These are phyloP conservation scores for Mactromeris polynyma DNA, from an alignment of 2,888 invertebrate species.

Conservation along the genomic window DNA sequence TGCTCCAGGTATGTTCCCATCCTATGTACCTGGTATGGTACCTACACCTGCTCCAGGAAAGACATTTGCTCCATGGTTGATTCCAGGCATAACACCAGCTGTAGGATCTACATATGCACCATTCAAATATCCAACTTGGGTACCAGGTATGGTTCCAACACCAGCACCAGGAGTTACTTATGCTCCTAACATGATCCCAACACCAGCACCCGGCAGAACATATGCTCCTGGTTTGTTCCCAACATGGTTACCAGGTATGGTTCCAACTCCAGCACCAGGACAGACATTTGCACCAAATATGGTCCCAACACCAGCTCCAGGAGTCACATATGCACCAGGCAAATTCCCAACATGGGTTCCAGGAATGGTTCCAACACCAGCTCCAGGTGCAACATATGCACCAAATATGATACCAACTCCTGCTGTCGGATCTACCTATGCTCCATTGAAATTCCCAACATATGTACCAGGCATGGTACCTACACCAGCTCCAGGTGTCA, in stretches of 20 bases:
- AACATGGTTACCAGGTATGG: constrained; percentile 68
- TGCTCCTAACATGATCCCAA: constrained; percentile 53
- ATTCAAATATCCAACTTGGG: constrained; percentile 63
- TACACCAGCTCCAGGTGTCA: constrained; percentile 69
- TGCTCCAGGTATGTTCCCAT: constrained; percentile 71
- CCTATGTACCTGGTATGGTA: constrained; percentile 68
- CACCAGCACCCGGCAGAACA: constrained; percentile 57
- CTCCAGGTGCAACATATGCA: constrained; percentile 68
- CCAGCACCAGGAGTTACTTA: constrained; percentile 64
- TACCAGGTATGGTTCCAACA: constrained; percentile 70
- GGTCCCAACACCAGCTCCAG: constrained; percentile 69
- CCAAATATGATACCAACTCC: constrained; percentile 71
- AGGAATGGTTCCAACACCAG: constrained; percentile 72
- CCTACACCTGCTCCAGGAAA: constrained; percentile 70
- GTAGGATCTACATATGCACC: constrained; percentile 72
- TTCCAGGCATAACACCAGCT: constrained; percentile 68
- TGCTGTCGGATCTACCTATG: constrained; percentile 67
- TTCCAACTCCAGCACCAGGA: constrained; percentile 70
- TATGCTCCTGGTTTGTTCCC: constrained; percentile 61
- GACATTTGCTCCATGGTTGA: constrained; percentile 64
- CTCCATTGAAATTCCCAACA: constrained; percentile 67
- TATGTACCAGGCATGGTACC: constrained; percentile 67
- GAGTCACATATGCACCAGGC: constrained; percentile 61
- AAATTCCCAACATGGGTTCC: constrained; percentile 64
- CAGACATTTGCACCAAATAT: constrained; percentile 54